Evolutionary conservation across 2,113 vertebrate genomes (phyloP).

Genomic region (Agapornis roseicollis): DNA sequence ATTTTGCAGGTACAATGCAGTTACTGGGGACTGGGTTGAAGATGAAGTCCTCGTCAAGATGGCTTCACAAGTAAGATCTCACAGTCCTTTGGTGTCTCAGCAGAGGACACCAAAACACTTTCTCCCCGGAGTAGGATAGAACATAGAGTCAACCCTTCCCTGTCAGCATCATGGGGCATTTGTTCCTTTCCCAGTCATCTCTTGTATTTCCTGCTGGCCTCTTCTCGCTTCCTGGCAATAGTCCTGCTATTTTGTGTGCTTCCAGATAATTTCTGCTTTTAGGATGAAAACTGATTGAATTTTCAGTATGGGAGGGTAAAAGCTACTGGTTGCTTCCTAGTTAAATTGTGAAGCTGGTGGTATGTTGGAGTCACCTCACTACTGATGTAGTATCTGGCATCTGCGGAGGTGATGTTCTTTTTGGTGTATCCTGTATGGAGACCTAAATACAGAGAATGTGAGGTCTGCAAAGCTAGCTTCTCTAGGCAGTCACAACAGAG

Average conservation of each 20-base stretch:
- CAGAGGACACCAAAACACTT: not conserved
- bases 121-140: not conserved
- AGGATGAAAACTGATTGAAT: not conserved
- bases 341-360: not conserved
- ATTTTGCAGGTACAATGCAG: constrained; percentile 87
- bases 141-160: not conserved
- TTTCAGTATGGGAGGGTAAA: not conserved
- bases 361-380: not conserved
- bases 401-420: not conserved
- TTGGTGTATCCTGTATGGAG: not conserved
- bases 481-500: not conserved
- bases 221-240: not conserved
- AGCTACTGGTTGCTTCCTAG: not conserved
- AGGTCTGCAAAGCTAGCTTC: not conserved
- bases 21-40: constrained; percentile 88
- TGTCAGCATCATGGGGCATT: not conserved
- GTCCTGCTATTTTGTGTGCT: not conserved
- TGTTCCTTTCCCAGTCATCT: not conserved
- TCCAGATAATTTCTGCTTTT: constrained; percentile 2
- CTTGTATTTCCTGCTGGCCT: constrained; percentile 6
- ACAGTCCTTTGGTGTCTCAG: not conserved
- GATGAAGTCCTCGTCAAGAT: constrained; percentile 95
- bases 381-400: fast-evolving
- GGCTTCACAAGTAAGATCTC: constrained; percentile 84
- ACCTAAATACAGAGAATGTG: not conserved